Base-by-base conservation (phyloP, 2,888 invertebrate genomes). In the Nomada fabriciana region DNA sequence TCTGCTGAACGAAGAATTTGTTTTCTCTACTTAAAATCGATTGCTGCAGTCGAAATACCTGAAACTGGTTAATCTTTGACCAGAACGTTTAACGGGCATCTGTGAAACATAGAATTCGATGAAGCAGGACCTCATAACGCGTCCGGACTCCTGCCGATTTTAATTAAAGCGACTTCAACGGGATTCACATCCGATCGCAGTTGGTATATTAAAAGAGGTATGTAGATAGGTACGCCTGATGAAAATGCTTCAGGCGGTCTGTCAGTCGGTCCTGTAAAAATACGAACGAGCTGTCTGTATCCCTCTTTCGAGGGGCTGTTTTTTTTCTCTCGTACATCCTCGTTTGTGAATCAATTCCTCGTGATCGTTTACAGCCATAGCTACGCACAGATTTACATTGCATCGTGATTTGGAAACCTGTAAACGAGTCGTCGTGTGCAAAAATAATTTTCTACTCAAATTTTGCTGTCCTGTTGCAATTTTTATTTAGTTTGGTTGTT, bases 241-340 rank as follows among this genome's bases (percentile, higher is more conserved):
- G 82, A 83, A 83, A 83, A 74, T 64, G 83, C 83, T 75, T 29
- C n/a, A 20, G 83, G 83, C 82, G 57, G 10, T 64, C 68, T 65
- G 71, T 82, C 83, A 78, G 77, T 72, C 68, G 63, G 23, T 60
- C 59, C 53, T 74, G 64, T 47, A 72, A 82, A 71, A 55, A 74
- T 67, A 80, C 52, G 64, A 57, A 57, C 82, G 72, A 69, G 71
- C n/a, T 57, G 47, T 60, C 74, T 25, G 47, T 52, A 29, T 20
- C 36, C 61, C 53, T 65, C 53, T 75, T 77, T 74, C 57, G 47
- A 55, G 7, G 10, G 20, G 25, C 2, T 67, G 57, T 47, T 60
- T 61, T 50, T 50, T 57, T n/a, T 29, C 50, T 42, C 29, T 25
- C 10, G 52, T 50, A 50, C 60, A 55, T 71, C 55, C 18, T 11